Percentiles rank a stretch among this genome's conserved stretches.
These are phyloP conservation scores for Phycodurus eques DNA, from an alignment of 2,113 vertebrate genomes.

Conservation along the genomic window DNA sequence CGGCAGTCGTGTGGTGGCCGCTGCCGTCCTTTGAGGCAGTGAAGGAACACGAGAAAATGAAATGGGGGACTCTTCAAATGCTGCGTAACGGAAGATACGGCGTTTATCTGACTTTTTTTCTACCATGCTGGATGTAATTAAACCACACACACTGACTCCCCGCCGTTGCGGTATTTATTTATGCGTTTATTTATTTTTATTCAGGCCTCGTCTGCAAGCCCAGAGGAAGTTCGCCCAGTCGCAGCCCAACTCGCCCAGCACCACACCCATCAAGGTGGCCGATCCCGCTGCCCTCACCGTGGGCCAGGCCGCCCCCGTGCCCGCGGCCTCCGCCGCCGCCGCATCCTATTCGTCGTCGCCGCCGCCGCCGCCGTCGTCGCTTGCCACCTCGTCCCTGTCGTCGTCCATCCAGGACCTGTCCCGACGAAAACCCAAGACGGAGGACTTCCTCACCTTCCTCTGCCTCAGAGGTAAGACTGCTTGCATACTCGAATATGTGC, in stretches of 20 bases:
- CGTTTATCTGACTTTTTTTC: not conserved
- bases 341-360: slow-evolving; percentile 27
- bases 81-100: not conserved
- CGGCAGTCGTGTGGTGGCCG: not conserved
- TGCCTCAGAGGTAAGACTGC: slow-evolving; percentile 90
- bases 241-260: slow-evolving; percentile 98
- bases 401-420: slow-evolving; percentile 96
- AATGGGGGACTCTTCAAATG: not conserved
- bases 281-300: slow-evolving; percentile 75
- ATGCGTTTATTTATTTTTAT: not conserved
- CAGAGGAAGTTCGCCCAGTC: slow-evolving; percentile 99
- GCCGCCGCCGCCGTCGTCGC: slow-evolving; percentile 51
- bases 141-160: not conserved
- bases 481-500: no score
- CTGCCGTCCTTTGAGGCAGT: no score
- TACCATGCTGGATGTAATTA: not conserved
- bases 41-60: not conserved
- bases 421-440: slow-evolving; percentile 97
- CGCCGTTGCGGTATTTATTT: not conserved
- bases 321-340: slow-evolving; percentile 31
- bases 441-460: slow-evolving; percentile 99
- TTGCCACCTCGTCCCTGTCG: slow-evolving; percentile 75
- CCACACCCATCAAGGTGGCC: slow-evolving; percentile 94
- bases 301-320: slow-evolving; percentile 72
- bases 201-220: slow-evolving; percentile 95